Conservation (phyloP, 2,113 vertebrate genomes). For the Nesogale talazaci region DNA sequence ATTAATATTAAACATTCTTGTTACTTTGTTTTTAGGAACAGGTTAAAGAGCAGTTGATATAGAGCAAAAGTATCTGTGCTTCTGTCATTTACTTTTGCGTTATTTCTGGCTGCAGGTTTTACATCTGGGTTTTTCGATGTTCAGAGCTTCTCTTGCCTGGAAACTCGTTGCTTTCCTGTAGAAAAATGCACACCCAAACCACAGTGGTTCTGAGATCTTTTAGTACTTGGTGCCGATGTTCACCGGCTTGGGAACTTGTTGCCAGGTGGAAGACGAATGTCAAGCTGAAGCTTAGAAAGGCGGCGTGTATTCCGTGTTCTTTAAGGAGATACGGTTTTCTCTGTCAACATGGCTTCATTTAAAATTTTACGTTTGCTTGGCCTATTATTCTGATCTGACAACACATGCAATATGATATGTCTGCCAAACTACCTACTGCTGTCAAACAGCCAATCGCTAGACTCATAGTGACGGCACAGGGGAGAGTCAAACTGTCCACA, state of each 20-base stretch:
- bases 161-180: not conserved
- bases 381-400: conserved; percentile 33
- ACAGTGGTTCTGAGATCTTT: not conserved
- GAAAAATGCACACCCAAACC: not conserved
- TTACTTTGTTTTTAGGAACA: conserved; percentile 20
- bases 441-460: not conserved
- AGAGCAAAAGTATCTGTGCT: conserved; percentile 23
- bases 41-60: not conserved
- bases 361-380: conserved; percentile 50
- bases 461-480: not conserved
- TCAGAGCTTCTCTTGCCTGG: not conserved
- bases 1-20: not conserved
- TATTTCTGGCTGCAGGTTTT: not conserved
- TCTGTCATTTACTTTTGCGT: not conserved
- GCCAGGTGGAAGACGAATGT: not conserved
- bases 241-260: not conserved
- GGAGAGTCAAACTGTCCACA: not conserved
- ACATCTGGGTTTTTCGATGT: not conserved
- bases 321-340: conserved; percentile 48
- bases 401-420: not conserved
- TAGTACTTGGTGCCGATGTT: not conserved
- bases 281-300: not conserved
- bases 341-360: conserved; percentile 1
- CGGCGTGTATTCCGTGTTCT: not conserved
- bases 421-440: not conserved